Conservation (phyloP, 2,113 vertebrate genomes). For the Petromus typicus region DNA sequence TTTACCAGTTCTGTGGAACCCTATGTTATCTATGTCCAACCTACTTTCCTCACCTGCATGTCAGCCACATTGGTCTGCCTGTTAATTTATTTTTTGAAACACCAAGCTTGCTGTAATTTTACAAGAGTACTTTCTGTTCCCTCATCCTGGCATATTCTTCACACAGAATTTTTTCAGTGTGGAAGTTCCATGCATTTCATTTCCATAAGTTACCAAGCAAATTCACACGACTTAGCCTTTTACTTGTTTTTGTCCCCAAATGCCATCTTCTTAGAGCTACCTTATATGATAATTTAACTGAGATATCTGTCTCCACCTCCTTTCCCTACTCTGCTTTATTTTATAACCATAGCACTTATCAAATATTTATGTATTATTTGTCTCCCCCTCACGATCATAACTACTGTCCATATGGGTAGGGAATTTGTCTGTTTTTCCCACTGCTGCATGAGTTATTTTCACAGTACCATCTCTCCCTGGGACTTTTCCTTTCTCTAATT, state of each 20-base stretch:
- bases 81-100: not conserved
- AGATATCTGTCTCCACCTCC: not conserved
- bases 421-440: not conserved
- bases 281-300: not conserved
- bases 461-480: not conserved
- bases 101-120: not conserved
- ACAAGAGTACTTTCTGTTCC: not conserved
- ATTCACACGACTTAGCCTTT: not conserved
- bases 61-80: not conserved
- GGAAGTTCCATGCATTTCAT: conserved; percentile 77
- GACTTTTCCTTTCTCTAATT: not conserved
- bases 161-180: conserved; percentile 67
- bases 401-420: not conserved
- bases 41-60: not conserved
- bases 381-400: not conserved
- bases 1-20: not conserved
- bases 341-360: not conserved
- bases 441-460: not conserved
- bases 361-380: not conserved
- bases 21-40: not conserved
- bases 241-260: not conserved
- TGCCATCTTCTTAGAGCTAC: not conserved
- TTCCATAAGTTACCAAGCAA: conserved; percentile 75
- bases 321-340: not conserved
- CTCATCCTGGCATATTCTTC: not conserved